A percentile compares a stretch with the other conserved stretches of the same genome.
Conservation (phyloP, 1,140 invertebrate genomes). For the Ceratitis capitata region DNA sequence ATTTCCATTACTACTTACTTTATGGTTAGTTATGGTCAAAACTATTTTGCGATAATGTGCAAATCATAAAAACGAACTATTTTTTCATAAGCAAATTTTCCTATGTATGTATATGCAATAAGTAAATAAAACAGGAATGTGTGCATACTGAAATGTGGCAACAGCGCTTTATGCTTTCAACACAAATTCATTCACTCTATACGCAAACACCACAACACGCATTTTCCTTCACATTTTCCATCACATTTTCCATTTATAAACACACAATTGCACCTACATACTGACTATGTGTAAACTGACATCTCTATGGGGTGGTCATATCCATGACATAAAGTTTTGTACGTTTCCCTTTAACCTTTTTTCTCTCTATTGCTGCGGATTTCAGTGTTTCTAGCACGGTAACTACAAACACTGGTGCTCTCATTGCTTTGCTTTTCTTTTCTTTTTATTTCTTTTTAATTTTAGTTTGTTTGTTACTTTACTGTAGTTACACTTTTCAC, state of each 20-base stretch:
- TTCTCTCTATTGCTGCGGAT: background rate
- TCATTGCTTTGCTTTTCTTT: background rate
- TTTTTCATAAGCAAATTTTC: too few relatives aligned
- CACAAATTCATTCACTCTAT: background rate
- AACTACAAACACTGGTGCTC: background rate
- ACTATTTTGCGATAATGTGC: too few relatives aligned
- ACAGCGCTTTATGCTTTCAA: background rate
- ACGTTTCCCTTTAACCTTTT: background rate
- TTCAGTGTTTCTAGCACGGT: background rate
- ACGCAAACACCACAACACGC: background rate
- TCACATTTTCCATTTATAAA: background rate
- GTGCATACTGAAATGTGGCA: background rate
- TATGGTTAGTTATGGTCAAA: too few relatives aligned
- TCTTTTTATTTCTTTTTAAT: background rate
- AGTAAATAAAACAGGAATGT: too few relatives aligned
- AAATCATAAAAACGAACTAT: too few relatives aligned
- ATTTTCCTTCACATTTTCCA: background rate
- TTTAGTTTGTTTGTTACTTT: background rate
- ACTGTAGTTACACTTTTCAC: slow-evolving; percentile 32
- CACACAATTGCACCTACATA: background rate
- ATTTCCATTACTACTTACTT: too few relatives aligned
- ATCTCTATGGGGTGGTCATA: background rate
- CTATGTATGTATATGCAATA: too few relatives aligned
- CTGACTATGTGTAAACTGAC: background rate
- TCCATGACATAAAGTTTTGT: background rate